phyloP scores from a whole-genome alignment of 2,113 vertebrate species.

The Eulemur macaco region DNA sequence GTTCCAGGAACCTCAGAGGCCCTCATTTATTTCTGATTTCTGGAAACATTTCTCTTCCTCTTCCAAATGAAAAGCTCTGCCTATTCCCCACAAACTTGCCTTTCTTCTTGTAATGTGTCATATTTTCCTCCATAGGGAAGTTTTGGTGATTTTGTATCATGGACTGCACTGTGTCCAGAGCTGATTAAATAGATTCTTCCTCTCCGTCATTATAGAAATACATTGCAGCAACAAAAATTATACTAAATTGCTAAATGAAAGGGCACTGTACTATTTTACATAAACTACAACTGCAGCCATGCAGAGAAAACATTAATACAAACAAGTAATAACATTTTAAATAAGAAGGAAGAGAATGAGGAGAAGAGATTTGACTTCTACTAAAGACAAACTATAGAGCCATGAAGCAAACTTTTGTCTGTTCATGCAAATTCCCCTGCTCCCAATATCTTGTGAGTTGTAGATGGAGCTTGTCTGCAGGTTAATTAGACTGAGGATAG shows the following conservation, averaged over 20 bases:
- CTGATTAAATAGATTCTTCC: slow-evolving; percentile 58
- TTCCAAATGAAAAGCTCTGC: slow-evolving; percentile 67
- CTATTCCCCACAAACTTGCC: not conserved
- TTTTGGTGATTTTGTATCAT: not conserved
- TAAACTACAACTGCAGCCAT: not conserved
- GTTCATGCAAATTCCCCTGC: accelerated
- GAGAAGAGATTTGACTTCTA: not conserved
- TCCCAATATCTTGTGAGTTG: not conserved
- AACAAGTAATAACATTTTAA: not conserved
- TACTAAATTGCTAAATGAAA: not conserved
- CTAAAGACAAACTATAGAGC: not conserved
- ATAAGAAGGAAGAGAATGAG: not conserved
- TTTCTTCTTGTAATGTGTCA: not conserved
- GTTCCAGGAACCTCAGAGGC: slow-evolving; percentile 13
- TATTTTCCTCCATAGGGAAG: slow-evolving; percentile 36
- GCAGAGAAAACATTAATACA: not conserved
- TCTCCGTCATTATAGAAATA: not conserved
- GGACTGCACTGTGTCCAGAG: not conserved
- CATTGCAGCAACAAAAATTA: not conserved
- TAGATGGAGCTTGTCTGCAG: accelerated
- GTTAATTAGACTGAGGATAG: not conserved
- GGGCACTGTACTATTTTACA: not conserved
- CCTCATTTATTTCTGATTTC: slow-evolving; percentile 82
- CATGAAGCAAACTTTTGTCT: not conserved
- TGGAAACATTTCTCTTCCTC: slow-evolving; percentile 80